These are phyloP conservation scores for Brachyopa scutellaris DNA, from an alignment of 2,888 invertebrate genomes.

Conservation along the genomic window DNA sequence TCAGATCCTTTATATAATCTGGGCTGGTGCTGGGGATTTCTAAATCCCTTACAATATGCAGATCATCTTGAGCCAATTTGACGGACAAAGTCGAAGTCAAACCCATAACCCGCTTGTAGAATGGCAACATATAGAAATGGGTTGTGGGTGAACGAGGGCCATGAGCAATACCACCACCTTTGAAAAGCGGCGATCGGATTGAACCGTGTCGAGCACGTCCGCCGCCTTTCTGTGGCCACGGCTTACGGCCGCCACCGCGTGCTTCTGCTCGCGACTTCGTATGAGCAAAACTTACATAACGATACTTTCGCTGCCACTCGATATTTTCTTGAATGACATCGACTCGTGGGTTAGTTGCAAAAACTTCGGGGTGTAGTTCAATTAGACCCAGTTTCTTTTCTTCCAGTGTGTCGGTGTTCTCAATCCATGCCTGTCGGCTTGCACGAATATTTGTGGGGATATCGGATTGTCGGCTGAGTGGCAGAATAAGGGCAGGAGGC, in stretches of 20 bases:
- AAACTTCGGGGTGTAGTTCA: conserved; percentile 94
- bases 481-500: conserved; percentile 75
- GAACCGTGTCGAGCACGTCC: conserved; percentile 96
- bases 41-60: conserved; percentile 93
- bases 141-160: conserved; percentile 96
- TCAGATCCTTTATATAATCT: conserved; percentile 89
- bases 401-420: conserved; percentile 89
- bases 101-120: conserved; percentile 89
- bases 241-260: conserved; percentile 94
- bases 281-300: conserved; percentile 90
- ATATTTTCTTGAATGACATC: conserved; percentile 94
- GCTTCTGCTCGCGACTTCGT: conserved; percentile 92
- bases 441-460: conserved; percentile 75
- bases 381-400: conserved; percentile 92
- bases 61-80: conserved; percentile 97
- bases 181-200: conserved; percentile 93
- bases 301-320: conserved; percentile 92
- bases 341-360: conserved; percentile 90
- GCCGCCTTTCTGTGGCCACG: conserved; percentile 97
- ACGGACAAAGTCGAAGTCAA: conserved; percentile 92
- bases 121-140: conserved; percentile 96
- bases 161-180: conserved; percentile 91
- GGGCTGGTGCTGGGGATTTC: conserved; percentile 93
- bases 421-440: conserved; percentile 91
- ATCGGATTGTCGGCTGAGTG: conserved; percentile 70